A percentile compares a stretch with the other conserved stretches of the same genome.
Conservation (phyloP, 2,888 invertebrate genomes). For the Dichetophora obliterata region DNA sequence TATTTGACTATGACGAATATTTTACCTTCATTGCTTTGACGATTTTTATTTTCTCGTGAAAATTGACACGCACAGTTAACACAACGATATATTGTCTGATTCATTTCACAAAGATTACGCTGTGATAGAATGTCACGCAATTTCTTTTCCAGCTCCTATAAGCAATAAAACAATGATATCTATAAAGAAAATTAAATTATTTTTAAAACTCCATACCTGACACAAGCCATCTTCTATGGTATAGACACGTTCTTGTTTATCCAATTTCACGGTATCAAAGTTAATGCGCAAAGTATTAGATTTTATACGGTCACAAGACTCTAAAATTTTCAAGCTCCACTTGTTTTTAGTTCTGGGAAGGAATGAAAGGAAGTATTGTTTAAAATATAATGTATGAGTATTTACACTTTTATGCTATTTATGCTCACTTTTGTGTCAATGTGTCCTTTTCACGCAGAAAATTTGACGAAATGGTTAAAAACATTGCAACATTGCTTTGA, state of each 20-base stretch:
- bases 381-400: background rate
- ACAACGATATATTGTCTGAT: conserved; percentile 72
- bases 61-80: conserved; percentile 77
- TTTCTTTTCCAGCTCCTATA: conserved; percentile 70
- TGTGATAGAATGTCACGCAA: conserved; percentile 70
- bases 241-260: conserved; percentile 74
- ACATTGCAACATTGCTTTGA: conserved; percentile 68
- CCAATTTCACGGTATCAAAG: conserved; percentile 75
- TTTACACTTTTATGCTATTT: background rate
- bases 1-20: too few species aligned
- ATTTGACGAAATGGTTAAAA: conserved; percentile 71
- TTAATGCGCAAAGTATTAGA: conserved; percentile 72
- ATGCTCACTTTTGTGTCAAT: conserved; percentile 66
- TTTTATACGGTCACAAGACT: conserved; percentile 71
- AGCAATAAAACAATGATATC: conserved; percentile 26
- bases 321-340: conserved; percentile 72
- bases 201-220: conserved; percentile 65
- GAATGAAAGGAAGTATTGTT: background rate
- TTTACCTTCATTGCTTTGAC: conserved; percentile 48
- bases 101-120: conserved; percentile 71
- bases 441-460: conserved; percentile 72
- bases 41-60: conserved; percentile 69
- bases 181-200: background rate
- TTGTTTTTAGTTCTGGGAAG: conserved; percentile 66
- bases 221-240: conserved; percentile 73